phyloP scores from a whole-genome alignment of 1,140 invertebrate genomes.

The Apolygus lucorum region DNA sequence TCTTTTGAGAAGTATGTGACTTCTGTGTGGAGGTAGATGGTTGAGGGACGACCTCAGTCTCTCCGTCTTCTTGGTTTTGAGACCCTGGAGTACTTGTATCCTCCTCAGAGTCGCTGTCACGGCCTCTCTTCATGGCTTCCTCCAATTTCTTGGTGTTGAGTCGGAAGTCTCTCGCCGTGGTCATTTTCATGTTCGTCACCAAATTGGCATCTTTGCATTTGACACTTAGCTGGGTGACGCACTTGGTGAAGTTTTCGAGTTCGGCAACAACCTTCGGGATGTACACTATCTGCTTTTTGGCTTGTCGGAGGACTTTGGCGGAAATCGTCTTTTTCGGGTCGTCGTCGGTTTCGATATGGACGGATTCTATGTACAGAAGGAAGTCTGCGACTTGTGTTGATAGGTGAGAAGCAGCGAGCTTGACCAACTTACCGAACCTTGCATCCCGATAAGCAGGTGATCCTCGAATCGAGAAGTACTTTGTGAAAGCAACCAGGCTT shows the following conservation, averaged over 20 bases:
- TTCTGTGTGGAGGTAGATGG: background rate
- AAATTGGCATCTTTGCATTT: slow-evolving; percentile 33
- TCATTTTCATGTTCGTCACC: slow-evolving; percentile 30
- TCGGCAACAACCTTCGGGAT: slow-evolving; percentile 33
- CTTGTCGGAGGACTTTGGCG: slow-evolving; percentile 27
- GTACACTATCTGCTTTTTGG: slow-evolving; percentile 32
- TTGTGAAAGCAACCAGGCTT: slow-evolving; percentile 29
- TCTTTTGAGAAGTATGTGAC: background rate
- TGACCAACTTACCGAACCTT: slow-evolving; percentile 34
- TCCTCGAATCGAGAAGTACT: slow-evolving; percentile 29
- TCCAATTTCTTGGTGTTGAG: slow-evolving; percentile 33
- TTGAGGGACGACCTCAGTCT: background rate
- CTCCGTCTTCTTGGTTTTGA: background rate
- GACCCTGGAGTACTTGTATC: background rate
- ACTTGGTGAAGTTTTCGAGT: slow-evolving; percentile 34
- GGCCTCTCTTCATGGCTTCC: slow-evolving; percentile 29
- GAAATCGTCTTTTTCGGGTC: slow-evolving; percentile 28
- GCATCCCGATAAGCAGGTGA: slow-evolving; percentile 30
- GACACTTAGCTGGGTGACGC: slow-evolving; percentile 30
- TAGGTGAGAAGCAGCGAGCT: slow-evolving; percentile 31
- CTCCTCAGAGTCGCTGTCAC: background rate
- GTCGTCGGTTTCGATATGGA: slow-evolving; percentile 32
- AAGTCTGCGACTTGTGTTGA: slow-evolving; percentile 31
- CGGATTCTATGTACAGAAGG: slow-evolving; percentile 32
- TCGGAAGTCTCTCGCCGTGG: slow-evolving; percentile 33